Evolutionary conservation across 2,797 vertebrate genomes (phyloP).

Genomic region (Falco naumanni): DNA sequence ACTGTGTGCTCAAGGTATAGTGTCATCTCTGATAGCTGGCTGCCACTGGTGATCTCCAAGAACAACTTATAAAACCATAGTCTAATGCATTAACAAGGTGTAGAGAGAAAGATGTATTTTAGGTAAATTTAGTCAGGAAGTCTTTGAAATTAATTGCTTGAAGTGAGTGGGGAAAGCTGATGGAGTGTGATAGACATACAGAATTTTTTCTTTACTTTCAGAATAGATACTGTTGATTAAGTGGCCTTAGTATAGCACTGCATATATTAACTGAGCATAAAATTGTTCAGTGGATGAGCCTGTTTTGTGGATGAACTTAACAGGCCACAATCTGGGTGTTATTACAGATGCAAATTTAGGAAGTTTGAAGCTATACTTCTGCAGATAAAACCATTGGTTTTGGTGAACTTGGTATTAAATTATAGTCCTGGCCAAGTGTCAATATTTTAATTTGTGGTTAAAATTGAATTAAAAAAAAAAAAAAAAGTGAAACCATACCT

Average conservation of each 20-base stretch:
- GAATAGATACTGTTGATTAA: conserved; percentile 42
- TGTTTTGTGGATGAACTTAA: not conserved
- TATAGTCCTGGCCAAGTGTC: not conserved
- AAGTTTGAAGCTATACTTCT: not conserved
- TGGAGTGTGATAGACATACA: conserved; percentile 42
- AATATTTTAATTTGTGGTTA: not conserved
- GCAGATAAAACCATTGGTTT: not conserved
- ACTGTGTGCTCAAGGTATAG: not conserved
- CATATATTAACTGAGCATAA: conserved; percentile 41
- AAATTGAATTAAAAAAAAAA: not conserved
- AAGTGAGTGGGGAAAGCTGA: conserved; percentile 35
- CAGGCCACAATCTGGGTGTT: not conserved
- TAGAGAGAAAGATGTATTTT: conserved; percentile 8
- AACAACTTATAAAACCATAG: not conserved
- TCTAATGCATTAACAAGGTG: not conserved
- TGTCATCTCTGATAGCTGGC: not conserved
- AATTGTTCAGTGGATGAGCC: not conserved
- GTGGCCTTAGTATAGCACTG: conserved; percentile 7
- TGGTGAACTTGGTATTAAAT: not conserved
- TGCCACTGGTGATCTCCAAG: not conserved
- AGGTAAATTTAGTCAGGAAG: conserved; percentile 45
- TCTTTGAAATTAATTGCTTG: conserved; percentile 36
- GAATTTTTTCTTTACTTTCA: not conserved
- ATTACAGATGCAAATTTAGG: not conserved
- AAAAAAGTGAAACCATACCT: not conserved